Percentiles rank a stretch among this genome's conserved stretches.
phyloP scores from a whole-genome alignment of 23 tunicate genomes.

The Diplosoma virens region DNA sequence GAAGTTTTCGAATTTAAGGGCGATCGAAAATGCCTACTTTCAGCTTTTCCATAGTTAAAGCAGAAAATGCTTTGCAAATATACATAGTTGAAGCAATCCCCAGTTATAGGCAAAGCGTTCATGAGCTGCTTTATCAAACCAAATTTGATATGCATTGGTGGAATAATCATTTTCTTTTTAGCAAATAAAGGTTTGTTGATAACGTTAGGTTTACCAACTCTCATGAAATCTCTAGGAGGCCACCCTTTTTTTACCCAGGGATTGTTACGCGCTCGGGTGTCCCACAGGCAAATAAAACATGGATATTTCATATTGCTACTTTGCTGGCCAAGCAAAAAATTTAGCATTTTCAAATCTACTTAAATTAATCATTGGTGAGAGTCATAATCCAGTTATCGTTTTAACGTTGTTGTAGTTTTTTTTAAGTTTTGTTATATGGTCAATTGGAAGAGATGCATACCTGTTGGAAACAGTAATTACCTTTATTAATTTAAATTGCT shows the following conservation, averaged over 20 bases:
- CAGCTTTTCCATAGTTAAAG: slow-evolving; percentile 19
- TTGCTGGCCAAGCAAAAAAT: slow-evolving; percentile 10
- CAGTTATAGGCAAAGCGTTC: slow-evolving; percentile 5
- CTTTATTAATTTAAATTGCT: too few species aligned
- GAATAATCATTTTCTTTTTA: slow-evolving; percentile 17
- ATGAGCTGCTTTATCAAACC: slow-evolving; percentile 17
- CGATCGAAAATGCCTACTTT: slow-evolving; percentile 9
- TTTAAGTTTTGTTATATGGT: not conserved
- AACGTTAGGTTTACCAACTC: slow-evolving; percentile 24
- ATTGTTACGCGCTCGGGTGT: slow-evolving; percentile 11
- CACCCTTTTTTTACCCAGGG: not conserved
- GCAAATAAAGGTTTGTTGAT: not conserved
- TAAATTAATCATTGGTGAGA: slow-evolving; percentile 10
- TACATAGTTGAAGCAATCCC: slow-evolving; percentile 2
- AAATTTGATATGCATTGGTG: slow-evolving; percentile 10
- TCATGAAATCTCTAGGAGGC: not conserved
- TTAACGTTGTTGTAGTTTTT: not conserved
- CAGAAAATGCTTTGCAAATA: slow-evolving; percentile 14
- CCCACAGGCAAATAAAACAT: slow-evolving; percentile 21
- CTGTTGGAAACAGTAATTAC: too few species aligned
- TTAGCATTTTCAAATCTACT: not conserved
- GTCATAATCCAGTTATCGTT: slow-evolving; percentile 2
- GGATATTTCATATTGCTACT: slow-evolving; percentile 4
- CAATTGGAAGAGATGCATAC: slow-evolving; percentile 4
- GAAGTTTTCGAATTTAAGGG: not conserved